A percentile compares a stretch with the other conserved stretches of the same genome.
Conservation (phyloP, 2,113 vertebrate genomes). For the Perca flavescens region DNA sequence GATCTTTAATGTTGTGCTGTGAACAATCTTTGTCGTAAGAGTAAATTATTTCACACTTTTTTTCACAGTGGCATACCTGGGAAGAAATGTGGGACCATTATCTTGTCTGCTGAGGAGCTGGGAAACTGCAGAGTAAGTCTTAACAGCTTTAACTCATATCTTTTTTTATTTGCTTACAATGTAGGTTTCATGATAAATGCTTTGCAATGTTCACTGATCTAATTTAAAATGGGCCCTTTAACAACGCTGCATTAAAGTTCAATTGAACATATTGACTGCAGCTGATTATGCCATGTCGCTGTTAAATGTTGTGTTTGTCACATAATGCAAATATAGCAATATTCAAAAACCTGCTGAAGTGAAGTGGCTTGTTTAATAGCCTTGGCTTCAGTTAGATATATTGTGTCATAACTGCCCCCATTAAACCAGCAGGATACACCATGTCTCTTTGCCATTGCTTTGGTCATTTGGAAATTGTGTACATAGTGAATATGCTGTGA, state of each 20-base stretch:
- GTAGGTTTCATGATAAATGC: constrained; percentile 12
- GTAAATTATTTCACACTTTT: constrained; percentile 45
- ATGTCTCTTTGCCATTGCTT: constrained; percentile 38
- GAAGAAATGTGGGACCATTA: constrained; percentile 95
- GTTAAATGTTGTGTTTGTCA: constrained; percentile 20
- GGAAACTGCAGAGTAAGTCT: constrained; percentile 94
- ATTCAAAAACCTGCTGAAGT: constrained; percentile 31
- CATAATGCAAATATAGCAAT: constrained; percentile 40
- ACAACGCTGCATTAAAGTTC: constrained; percentile 3
- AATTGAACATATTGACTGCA: constrained; percentile 25
- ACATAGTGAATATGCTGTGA: constrained; percentile 42
- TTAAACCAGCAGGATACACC: constrained; percentile 47
- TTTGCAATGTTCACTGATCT: constrained; percentile 15
- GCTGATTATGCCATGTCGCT: constrained; percentile 23
- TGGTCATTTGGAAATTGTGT: constrained; percentile 60
- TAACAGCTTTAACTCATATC: background rate
- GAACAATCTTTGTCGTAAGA: background rate
- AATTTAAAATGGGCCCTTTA: constrained; percentile 23
- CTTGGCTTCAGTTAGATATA: constrained; percentile 42
- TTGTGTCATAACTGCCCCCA: constrained; percentile 47
- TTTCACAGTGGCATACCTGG: constrained; percentile 89
- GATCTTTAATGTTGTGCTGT: background rate
- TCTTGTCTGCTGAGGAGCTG: constrained; percentile 93
- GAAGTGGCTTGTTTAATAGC: constrained; percentile 52
- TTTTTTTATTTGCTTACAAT: constrained; percentile 2